Conservation (phyloP, 2,888 invertebrate species). For the Watsonalla cultraria region DNA sequence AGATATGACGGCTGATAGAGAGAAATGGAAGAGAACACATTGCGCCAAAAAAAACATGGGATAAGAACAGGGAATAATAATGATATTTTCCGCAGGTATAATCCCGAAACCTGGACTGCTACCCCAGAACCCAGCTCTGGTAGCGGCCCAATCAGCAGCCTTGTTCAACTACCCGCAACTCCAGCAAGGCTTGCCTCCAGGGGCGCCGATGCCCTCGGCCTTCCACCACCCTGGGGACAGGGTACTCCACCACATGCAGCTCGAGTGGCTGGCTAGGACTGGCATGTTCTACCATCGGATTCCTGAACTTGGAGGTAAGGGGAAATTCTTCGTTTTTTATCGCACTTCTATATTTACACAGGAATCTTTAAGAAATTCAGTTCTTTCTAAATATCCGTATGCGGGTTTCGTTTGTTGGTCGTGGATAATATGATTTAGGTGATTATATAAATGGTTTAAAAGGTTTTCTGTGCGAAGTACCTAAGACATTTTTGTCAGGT, state of each 20-base stretch:
- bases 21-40: too few relatives aligned
- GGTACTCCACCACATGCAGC: constrained; percentile 87
- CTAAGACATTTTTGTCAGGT: too few relatives aligned
- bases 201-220: constrained; percentile 71
- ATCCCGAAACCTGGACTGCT: constrained; percentile 81
- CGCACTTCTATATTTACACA: too few relatives aligned
- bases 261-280: constrained; percentile 94
- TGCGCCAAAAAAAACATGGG: too few relatives aligned
- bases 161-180: constrained; percentile 65
- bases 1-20: too few relatives aligned
- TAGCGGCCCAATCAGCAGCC: constrained; percentile 73
- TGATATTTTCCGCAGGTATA: constrained; percentile 50
- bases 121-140: constrained; percentile 72
- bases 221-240: constrained; percentile 70
- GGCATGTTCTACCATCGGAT: constrained; percentile 95
- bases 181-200: constrained; percentile 43
- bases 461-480: too few relatives aligned
- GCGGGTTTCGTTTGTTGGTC: too few relatives aligned
- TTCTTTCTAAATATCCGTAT: too few relatives aligned
- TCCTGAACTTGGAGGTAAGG: constrained; percentile 88
- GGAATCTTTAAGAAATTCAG: too few relatives aligned
- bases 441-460: too few relatives aligned
- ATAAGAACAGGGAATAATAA: not conserved
- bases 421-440: too few relatives aligned
- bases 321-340: too few relatives aligned